Evolutionary conservation across 92 coral and sea anemone species (phyloP).

Genomic region (Meandrina meandrites): DNA sequence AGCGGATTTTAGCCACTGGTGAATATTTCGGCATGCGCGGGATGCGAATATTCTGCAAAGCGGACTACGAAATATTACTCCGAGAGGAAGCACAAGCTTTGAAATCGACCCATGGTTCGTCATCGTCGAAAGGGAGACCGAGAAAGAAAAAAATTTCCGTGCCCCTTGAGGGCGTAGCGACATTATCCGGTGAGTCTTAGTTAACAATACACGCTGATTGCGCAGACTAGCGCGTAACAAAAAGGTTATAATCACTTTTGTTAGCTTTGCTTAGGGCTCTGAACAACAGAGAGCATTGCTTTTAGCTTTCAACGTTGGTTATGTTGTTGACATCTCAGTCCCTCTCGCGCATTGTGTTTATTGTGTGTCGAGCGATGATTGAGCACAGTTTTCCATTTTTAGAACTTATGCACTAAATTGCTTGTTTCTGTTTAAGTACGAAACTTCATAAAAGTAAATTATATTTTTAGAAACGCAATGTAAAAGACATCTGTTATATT

Average conservation of each 20-base stretch:
- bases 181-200: conserved; percentile 65
- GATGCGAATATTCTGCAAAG: conserved; percentile 82
- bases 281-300: conserved; percentile 14
- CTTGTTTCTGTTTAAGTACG: background rate
- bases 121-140: conserved; percentile 80
- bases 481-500: background rate
- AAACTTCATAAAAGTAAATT: background rate
- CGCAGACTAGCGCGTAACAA: background rate
- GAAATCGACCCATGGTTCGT: conserved; percentile 50
- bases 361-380: background rate
- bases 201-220: conserved; percentile 29
- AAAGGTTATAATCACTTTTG: conserved; percentile 18
- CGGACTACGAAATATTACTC: conserved; percentile 83
- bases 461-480: background rate
- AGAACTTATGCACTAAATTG: background rate
- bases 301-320: background rate
- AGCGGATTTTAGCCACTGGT: conserved; percentile 96
- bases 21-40: conserved; percentile 98
- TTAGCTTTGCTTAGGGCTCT: background rate
- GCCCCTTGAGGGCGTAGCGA: conserved; percentile 65
- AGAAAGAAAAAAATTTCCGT: conserved; percentile 71
- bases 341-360: background rate
- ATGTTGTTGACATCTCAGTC: conserved; percentile 2
- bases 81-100: conserved; percentile 75
- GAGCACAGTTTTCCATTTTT: background rate